Evolutionary conservation across 2,797 vertebrate species (phyloP), one percentile per base, ranked within the genome.

Genomic region (Cossypha dichroa): DNA sequence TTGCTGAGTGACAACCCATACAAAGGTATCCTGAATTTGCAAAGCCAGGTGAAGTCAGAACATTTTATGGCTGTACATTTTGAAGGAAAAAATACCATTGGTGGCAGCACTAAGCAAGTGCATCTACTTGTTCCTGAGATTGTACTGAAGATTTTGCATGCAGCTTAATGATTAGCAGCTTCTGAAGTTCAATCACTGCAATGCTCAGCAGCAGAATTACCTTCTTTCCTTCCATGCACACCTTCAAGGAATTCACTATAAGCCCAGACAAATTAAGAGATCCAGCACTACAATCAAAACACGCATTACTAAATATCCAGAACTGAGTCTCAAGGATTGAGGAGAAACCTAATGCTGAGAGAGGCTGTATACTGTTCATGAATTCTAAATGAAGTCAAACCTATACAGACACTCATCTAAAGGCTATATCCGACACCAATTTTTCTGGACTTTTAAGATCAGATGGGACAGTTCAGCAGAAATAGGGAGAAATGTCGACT

Each of bases 201-300:
- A 67, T 13, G 21, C 2, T 40, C 15, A 72, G 49, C 58, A 81
- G 64, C 33, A 92, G n/a, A 46, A 81, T 54, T 41, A 1, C 33
- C 31, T 36, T 29, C n/a, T 13, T 69, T 54, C 40, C 48, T 75
- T 79, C 54, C 68, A 49, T 8, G 13, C 25, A 51, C 18, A 41
- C 68, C 41, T 64, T 79, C 60, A 81, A 84, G 74, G 64, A 84
- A 86, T 81, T 69, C 60, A 51, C 63, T 69, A 13, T 34, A 21
- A 78, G 58, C 29, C 66, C 75, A 81, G 55, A 74, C 52, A 91
- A 83, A 23, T 54, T 75, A 69, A 56, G 43, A 76, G 49, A 89
- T 62, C 17, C 68, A 83, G 25, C 46, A 28, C 51, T 66, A 41
- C 55, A 60, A 41, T 20, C 21, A 49, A 59, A 84, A 72, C 10